A percentile compares a stretch with the other conserved stretches of the same genome.
These are phyloP conservation scores for Gorilla gorilla DNA, from an alignment of 2,113 vertebrate genomes.

Conservation along the genomic window DNA sequence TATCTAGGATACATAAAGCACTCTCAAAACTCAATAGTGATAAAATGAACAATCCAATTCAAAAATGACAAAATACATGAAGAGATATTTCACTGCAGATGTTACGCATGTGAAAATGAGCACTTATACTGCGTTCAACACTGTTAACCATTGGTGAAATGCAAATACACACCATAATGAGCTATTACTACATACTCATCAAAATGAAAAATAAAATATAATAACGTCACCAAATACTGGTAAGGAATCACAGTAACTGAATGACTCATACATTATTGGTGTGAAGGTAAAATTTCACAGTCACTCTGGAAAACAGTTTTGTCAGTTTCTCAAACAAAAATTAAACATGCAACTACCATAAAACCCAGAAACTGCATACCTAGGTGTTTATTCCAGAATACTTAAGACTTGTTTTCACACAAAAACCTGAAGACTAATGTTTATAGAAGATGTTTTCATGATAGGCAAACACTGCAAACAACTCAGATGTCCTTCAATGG, in stretches of 20 bases:
- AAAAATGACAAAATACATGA: not conserved
- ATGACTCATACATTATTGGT: not conserved
- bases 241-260: not conserved
- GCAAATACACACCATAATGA: not conserved
- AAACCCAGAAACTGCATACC: not conserved
- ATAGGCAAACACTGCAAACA: not conserved
- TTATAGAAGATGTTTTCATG: not conserved
- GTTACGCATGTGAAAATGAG: not conserved
- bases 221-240: not conserved
- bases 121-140: not conserved
- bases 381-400: not conserved
- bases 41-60: not conserved
- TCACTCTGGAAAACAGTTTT: not conserved
- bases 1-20: not conserved
- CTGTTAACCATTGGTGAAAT: not conserved
- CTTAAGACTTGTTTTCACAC: not conserved
- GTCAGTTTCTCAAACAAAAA: not conserved
- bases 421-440: not conserved
- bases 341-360: not conserved
- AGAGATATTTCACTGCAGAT: not conserved
- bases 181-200: not conserved
- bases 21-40: not conserved
- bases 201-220: not conserved
- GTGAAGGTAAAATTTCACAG: not conserved
- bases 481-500: accelerated